Evolutionary conservation across 2,113 vertebrate species (phyloP), one percentile per base, ranked within the genome.

Genomic region (Haliaeetus leucogaster): DNA sequence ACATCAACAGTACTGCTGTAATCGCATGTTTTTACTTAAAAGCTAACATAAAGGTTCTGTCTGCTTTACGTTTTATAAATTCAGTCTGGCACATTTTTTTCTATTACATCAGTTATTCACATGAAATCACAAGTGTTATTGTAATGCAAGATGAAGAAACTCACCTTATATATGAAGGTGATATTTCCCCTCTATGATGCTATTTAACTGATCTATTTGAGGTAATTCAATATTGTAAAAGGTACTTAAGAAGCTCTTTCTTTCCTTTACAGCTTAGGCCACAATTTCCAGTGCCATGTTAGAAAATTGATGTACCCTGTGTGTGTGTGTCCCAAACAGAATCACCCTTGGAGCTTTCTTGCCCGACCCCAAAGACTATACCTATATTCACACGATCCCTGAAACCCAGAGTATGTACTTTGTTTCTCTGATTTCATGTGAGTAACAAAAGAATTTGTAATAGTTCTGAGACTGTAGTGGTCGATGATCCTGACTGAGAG

Each of bases 11-110:
- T 34, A 45, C n/a, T 70, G 62, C n/a, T 58, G 48, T 55, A 94
- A 94, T 95, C 87, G 85, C 9, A 22, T 73, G 66, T 55, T 95
- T 89, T 88, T 85, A 77, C 86, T 90, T 91, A 83, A 91, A 93
- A 88, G 66, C 11, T 76, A 90, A 85, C 78, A 47, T 58, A 77
- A 90, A 90, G 66, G 45, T 73, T 78, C 83, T 83, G 65, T 62
- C 78, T 95, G 74, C 58, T 93, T 90, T 85, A 62, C 45, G 34
- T 89, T 81, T 73, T 80, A 62, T 73, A 80, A 88, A 91, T 80
- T 88, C 81, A 76, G 42, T 42, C 78, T 96, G 81, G 55, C 84
- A 80, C 38, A 21, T 56, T 67, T 76, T 91, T 84, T 82, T 27
- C 43, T 72, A 4, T 73, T 78, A 76, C 43, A 72, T 7, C 10